These are phyloP conservation scores for Silurus aristotelis DNA, from an alignment of 2,797 vertebrate genomes.

Conservation along the genomic window DNA sequence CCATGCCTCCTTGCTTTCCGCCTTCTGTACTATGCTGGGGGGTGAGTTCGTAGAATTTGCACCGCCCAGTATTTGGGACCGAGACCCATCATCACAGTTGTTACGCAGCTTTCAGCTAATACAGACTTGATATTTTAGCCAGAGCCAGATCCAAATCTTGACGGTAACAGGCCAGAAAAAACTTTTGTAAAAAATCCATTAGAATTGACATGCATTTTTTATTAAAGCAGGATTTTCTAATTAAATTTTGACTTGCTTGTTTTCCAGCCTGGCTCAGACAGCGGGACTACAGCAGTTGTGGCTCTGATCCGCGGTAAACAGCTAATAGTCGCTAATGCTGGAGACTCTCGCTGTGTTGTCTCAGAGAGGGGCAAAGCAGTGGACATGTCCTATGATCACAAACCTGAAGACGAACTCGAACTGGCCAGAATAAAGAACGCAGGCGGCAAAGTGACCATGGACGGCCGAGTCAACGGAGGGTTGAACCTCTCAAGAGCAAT, in stretches of 20 bases:
- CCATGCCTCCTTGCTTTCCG: too few relatives aligned
- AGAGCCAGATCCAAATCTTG: too few relatives aligned
- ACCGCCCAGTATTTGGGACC: too few relatives aligned
- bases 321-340: conserved; percentile 96
- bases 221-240: not conserved
- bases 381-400: conserved; percentile 98
- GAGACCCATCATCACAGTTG: too few relatives aligned
- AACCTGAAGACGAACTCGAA: conserved; percentile 96
- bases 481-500: conserved; percentile 97
- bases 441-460: conserved; percentile 97
- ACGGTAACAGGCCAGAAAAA: too few relatives aligned
- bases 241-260: conserved; percentile 19
- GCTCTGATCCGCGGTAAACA: conserved; percentile 94
- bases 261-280: conserved; percentile 92
- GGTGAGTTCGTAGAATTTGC: too few relatives aligned
- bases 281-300: conserved; percentile 94
- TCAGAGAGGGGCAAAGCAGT: conserved; percentile 91
- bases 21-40: too few relatives aligned
- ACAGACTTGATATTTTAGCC: too few relatives aligned
- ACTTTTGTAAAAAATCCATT: too few relatives aligned
- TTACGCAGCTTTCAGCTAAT: too few relatives aligned
- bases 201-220: not conserved
- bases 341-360: conserved; percentile 96
- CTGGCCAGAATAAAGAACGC: conserved; percentile 95
- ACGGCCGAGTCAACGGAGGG: conserved; percentile 94